Evolutionary conservation across 2,113 vertebrate species (phyloP), one percentile per base, ranked within the genome.

Genomic region (Sisor rabdophorus): DNA sequence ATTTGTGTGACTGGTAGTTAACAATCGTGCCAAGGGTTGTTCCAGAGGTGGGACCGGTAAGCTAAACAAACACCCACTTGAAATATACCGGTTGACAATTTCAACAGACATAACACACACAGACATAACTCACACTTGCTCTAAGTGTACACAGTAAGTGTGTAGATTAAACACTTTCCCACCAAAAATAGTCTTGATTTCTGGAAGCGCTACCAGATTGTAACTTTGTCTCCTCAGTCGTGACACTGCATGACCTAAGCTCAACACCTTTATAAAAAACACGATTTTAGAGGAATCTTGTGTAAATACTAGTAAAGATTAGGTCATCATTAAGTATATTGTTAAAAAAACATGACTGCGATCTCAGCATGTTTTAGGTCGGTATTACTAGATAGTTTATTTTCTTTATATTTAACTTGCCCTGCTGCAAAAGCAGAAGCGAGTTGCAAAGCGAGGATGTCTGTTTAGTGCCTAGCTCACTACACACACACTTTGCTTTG

Each of bases 401-500:
- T 70, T 71, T 77, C 24, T 17, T n/a, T 28, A 47, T 28, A 79
- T 32, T 24, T 9, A 28, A 28, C 40, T 70, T 6, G 20, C 58
- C 22, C 47, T 36, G 20, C 55, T 60, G 75, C 44, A 26, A 54
- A 82, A 30, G 77, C 73, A 79, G 59, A 74, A 55, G 68, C 60
- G 74, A 59, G 60, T 68, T 64, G 54, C 68, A 69, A 63, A 73
- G 68, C 20, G 22, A 78, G 56, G 70, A 47, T 52, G 76, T 59
- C 78, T 61, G 63, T 77, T 80, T 78, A 77, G 56, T 47, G 63
- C 54, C 50, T 76, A 71, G 81, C 64, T 28, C 19, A 60, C 61
- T 59, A 63, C 71, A 64, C 64, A 30, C 48, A 47, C 47, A 36
- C 70, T 73, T 69, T 74, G 77, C 78, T 83, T 83, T 83, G 78